Evolutionary conservation across 2,113 vertebrate species (phyloP).

Genomic region (Micromys minutus): DNA sequence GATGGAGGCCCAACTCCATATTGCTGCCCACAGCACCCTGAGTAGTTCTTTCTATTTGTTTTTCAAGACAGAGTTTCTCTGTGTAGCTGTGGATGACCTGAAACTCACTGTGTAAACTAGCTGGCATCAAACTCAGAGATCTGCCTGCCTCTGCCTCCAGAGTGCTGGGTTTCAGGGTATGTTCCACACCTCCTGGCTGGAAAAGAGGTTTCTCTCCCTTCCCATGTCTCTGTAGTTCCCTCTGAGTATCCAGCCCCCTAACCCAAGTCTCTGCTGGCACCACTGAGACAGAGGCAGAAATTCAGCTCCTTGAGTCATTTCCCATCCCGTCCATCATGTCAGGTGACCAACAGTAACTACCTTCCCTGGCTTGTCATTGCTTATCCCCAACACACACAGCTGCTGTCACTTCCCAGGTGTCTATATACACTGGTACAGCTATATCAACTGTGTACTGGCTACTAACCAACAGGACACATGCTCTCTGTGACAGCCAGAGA

Average conservation of each 20-base stretch:
- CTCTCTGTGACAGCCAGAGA: background rate
- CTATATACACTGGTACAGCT: background rate
- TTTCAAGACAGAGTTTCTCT: background rate
- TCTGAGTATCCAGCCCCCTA: background rate
- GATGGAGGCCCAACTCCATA: background rate
- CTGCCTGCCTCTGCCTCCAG: too few relatives aligned
- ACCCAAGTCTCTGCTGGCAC: constrained; percentile 8
- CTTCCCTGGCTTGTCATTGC: background rate
- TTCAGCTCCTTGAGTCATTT: constrained; percentile 7
- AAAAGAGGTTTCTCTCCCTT: background rate
- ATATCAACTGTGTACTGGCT: background rate
- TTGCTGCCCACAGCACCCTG: background rate
- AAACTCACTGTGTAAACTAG: too few relatives aligned
- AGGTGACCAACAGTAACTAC: background rate
- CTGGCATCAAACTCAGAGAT: too few relatives aligned
- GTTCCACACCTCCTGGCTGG: background rate
- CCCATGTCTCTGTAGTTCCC: background rate
- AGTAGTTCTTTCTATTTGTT: background rate
- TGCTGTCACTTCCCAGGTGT: background rate
- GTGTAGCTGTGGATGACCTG: too few relatives aligned
- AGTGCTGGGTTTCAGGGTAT: background rate
- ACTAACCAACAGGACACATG: background rate
- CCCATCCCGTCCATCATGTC: background rate
- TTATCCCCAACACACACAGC: background rate
- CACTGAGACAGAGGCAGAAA: background rate